Base-by-base conservation (phyloP, 2,797 vertebrate genomes). In the Alfaro cultratus region DNA sequence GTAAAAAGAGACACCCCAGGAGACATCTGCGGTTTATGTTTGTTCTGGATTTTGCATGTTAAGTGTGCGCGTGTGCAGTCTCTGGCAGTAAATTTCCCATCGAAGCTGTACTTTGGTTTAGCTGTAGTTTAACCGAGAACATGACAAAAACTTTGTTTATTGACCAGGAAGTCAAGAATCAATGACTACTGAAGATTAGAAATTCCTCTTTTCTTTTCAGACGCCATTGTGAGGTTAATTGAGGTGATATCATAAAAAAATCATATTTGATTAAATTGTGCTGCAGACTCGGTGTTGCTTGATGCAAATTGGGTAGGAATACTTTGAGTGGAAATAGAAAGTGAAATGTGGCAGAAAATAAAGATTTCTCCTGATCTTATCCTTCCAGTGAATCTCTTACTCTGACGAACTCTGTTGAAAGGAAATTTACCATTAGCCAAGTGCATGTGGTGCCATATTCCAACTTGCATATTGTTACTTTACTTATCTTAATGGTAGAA, bases 1-100 rank as follows among this genome's bases (percentile, higher is more conserved):
- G 73, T 91, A 90, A 93, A 94, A 87, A 89, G 88, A 92, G 91
- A 91, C 87, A 92, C 73, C 87, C 88, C 85, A 73, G 74, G 88
- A 89, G 92, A 93, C 83, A 79, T 79, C 73, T 75, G 89, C 76
- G 92, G 89, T 88, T 83, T 86, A 86, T 87, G 88, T 84, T 78
- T 80, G 76, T 86, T 77, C 75, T 55, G 1, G 21, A 41, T 68
- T 73, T 29, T 49, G 47, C 81, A 74, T 80, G 74, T 71, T 45
- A 57, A 68, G 55, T 75, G 75, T 39, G 45, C 1, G 45, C 3
- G 23, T 73, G 3, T 31, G 49, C 43, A 73, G 8, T n/a, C 47
- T 79, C 49, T 53, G 29, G 39, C 26, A 45, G 41, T 29, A 55
- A 46, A 39, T 57, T 6, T 5, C 74, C 18, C 29, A 74, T 62